These are phyloP conservation scores for Parascotia fuliginaria DNA, from an alignment of 2,888 invertebrate genomes.

Conservation along the genomic window DNA sequence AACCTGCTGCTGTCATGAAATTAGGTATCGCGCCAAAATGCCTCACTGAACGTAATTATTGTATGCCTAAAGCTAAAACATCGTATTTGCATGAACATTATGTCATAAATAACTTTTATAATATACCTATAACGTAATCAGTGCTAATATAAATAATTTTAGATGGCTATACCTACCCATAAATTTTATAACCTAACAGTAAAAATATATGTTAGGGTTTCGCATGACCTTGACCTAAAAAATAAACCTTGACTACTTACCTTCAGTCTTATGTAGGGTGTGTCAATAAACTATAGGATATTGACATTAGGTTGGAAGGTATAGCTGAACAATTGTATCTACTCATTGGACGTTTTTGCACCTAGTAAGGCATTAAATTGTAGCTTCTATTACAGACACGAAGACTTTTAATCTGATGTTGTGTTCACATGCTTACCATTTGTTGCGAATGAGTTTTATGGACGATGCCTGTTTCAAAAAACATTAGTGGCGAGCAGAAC, in stretches of 20 bases:
- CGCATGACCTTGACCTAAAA: conserved; percentile 70
- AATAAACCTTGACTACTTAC: conserved; percentile 35
- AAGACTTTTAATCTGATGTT: not conserved
- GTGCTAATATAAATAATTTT: not conserved
- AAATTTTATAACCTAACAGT: not conserved
- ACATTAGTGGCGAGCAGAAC: conserved; percentile 17
- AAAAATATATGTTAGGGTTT: conserved; percentile 13
- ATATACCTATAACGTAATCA: not conserved
- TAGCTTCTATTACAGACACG: too few relatives aligned
- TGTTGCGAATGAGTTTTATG: conserved; percentile 14
- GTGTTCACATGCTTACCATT: not conserved
- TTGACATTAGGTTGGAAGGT: not conserved
- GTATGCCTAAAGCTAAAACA: conserved; percentile 15
- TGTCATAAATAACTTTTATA: not conserved
- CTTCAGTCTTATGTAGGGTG: not conserved
- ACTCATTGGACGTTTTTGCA: too few relatives aligned
- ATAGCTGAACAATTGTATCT: not conserved
- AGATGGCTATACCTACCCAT: not conserved
- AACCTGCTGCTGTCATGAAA: conserved; percentile 11
- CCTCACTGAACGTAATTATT: conserved; percentile 7
- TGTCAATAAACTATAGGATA: not conserved
- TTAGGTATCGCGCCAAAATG: conserved; percentile 29
- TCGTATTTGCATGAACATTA: too few relatives aligned
- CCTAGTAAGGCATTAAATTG: too few relatives aligned
- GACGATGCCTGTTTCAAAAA: conserved; percentile 20